Conservation (phyloP, 1,140 invertebrate genomes). For the Araneus ventricosus region DNA sequence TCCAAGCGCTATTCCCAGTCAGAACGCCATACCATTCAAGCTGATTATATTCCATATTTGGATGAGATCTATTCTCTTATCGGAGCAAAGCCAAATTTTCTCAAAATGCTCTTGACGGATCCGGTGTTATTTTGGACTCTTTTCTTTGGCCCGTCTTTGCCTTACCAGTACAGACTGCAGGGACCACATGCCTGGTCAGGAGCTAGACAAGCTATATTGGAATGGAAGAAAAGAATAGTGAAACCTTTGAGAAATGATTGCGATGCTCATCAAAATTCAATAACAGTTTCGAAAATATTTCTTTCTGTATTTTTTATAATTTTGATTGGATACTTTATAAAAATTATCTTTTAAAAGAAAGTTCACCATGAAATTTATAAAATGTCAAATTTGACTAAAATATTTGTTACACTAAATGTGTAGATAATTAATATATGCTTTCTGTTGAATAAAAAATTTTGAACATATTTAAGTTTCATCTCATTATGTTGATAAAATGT, state of each 20-base stretch:
- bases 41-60: slow-evolving; percentile 76
- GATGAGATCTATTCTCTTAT: slow-evolving; percentile 79
- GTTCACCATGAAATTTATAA: neutral
- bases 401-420: neutral
- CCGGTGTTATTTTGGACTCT: slow-evolving; percentile 78
- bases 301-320: neutral
- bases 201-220: slow-evolving; percentile 79
- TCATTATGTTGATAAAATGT: too few species aligned
- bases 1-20: slow-evolving; percentile 77
- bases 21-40: slow-evolving; percentile 74
- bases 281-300: neutral
- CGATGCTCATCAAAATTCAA: neutral
- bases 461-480: too few species aligned
- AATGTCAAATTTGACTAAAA: neutral
- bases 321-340: neutral
- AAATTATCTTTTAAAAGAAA: neutral
- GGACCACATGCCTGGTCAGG: slow-evolving; percentile 79
- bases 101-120: slow-evolving; percentile 79
- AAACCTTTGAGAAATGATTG: slow-evolving; percentile 49
- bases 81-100: slow-evolving; percentile 79
- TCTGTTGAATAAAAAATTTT: neutral
- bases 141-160: slow-evolving; percentile 79
- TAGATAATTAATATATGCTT: neutral
- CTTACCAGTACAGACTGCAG: slow-evolving; percentile 80
- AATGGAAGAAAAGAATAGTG: slow-evolving; percentile 30